Base-by-base conservation (phyloP, 2,888 invertebrate genomes). In the Pyrocoelia pectoralis region DNA sequence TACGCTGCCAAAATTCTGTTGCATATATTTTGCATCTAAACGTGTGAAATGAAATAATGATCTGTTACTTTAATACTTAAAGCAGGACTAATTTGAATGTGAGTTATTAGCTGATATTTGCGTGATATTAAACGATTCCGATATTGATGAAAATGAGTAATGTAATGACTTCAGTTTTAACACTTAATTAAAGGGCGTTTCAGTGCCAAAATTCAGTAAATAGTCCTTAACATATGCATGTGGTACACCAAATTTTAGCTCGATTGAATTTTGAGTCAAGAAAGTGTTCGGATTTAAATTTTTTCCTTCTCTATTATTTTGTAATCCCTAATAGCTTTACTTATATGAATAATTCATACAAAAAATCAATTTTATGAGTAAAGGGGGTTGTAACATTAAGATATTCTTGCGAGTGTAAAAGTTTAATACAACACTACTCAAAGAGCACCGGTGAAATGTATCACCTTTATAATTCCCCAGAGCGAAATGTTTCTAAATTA, bases 281-380 rank as follows among this genome's bases (percentile, higher is more conserved):
- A n/a, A n/a, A n/a, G n/a, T n/a, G n/a, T n/a, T n/a, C n/a, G n/a
- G n/a, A n/a, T n/a, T n/a, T n/a, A n/a, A n/a, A n/a, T n/a, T n/a
- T n/a, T n/a, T n/a, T n/a, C n/a, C 24, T 5, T 6, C 24, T 5
- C 24, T 24, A 24, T 54, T 49, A 60, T 53, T 59, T 54, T 41
- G 48, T 56, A 51, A 55, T 50, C 29, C 51, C 38, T 62, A 62
- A 53, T 52, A 62, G 57, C 56, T 56, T 56, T 24, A 56, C 56
- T 56, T 57, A 14, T 24, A 64, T 64, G 59, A 64, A 64, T 64
- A 64, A 64, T 64, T 64, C 59, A 64, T 59, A 14, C 54, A 46
- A 54, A 63, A 63, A 63, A 63, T 63, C 58, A 59, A 63, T 63
- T 63, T 54, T 8, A 50, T 59, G 51, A 55, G 41, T 59, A 55